Conservation (phyloP, 2,113 vertebrate genomes). For the Chloroceryle aenea region DNA sequence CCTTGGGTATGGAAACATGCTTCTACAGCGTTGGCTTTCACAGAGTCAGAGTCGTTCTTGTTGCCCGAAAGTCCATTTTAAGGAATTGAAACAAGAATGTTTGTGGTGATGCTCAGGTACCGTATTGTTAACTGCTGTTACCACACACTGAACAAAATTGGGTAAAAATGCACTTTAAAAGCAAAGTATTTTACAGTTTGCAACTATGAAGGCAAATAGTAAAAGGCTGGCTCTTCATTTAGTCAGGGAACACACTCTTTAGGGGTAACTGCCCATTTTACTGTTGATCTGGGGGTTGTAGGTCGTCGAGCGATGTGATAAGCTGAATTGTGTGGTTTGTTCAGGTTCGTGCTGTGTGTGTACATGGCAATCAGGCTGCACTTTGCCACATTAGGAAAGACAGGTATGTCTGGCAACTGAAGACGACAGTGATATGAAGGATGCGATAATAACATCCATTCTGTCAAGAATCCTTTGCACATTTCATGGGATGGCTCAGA, state of each 20-base stretch:
- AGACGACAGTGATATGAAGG: not conserved
- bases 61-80: not conserved
- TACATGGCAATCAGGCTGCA: rapidly evolving
- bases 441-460: not conserved
- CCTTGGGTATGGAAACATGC: rapidly evolving
- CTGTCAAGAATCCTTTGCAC: not conserved
- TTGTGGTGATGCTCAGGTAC: not conserved
- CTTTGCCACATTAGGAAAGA: not conserved
- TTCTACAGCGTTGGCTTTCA: not conserved
- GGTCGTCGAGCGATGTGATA: not conserved
- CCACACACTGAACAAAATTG: rapidly evolving
- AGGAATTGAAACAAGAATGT: not conserved
- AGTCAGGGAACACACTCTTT: not conserved
- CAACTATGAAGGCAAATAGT: not conserved
- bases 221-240: not conserved
- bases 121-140: not conserved
- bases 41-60: too few relatives aligned
- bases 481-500: not conserved
- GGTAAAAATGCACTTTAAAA: not conserved
- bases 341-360: not conserved
- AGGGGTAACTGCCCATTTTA: rapidly evolving
- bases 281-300: not conserved
- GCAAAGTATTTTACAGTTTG: not conserved
- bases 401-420: not conserved
- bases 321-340: not conserved